Conservation (phyloP, 2,797 vertebrate species). For the Mus minutoides region DNA sequence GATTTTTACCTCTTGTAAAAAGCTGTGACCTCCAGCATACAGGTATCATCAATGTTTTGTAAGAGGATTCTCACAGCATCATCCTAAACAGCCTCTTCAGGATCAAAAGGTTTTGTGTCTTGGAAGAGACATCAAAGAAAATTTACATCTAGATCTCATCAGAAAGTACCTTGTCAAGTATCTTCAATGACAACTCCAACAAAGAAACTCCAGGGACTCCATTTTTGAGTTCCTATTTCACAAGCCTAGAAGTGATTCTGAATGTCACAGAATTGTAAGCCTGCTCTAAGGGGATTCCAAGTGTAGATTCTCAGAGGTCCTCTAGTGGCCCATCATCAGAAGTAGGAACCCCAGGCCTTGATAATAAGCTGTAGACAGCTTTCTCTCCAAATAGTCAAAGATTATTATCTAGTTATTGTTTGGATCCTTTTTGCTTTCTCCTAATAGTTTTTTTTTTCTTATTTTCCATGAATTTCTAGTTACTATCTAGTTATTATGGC, state of each 20-base stretch:
- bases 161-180: neutral
- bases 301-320: neutral
- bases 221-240: neutral
- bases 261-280: constrained; percentile 14
- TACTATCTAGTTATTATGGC: neutral
- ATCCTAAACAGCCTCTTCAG: neutral
- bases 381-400: neutral
- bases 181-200: constrained; percentile 11
- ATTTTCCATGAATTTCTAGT: neutral
- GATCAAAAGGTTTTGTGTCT: constrained; percentile 30
- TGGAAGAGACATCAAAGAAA: constrained; percentile 46
- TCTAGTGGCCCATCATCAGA: neutral
- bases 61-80: neutral
- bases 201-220: neutral
- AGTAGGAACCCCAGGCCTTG: neutral
- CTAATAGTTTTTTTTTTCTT: neutral
- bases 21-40: neutral
- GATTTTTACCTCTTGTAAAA: neutral
- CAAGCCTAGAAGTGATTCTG: constrained; percentile 14
- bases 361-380: neutral
- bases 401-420: neutral
- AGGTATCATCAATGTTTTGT: neutral
- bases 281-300: constrained; percentile 1
- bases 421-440: neutral
- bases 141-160: constrained; percentile 18